These are phyloP conservation scores for Epinotia brunnichana DNA, from an alignment of 2,888 invertebrate genomes.

Conservation along the genomic window DNA sequence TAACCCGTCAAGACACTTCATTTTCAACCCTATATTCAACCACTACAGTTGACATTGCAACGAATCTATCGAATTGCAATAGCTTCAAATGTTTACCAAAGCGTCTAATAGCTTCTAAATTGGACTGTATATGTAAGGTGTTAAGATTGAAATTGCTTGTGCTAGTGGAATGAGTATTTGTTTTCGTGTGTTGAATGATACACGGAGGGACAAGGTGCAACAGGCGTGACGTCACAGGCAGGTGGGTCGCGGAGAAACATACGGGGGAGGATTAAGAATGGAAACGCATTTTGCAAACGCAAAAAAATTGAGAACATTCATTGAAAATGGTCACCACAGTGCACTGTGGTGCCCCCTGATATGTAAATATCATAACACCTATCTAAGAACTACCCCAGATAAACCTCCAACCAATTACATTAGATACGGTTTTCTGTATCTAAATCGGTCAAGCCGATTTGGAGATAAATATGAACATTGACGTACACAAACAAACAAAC, in stretches of 20 bases:
- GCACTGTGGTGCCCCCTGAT: too few species aligned
- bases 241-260: slow-evolving; percentile 38
- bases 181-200: neutral
- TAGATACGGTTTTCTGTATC: too few species aligned
- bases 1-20: neutral
- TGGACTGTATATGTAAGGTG: neutral
- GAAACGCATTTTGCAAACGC: too few species aligned
- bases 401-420: too few species aligned
- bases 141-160: neutral
- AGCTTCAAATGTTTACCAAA: neutral
- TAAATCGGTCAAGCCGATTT: too few species aligned
- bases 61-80: neutral
- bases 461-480: too few species aligned
- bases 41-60: neutral
- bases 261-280: neutral
- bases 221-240: slow-evolving; percentile 52
- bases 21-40: neutral
- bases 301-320: too few species aligned
- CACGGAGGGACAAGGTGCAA: slow-evolving; percentile 52
- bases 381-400: too few species aligned
- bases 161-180: too few species aligned
- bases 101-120: neutral
- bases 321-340: too few species aligned
- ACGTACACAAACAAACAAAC: too few species aligned
- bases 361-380: too few species aligned